These are phyloP conservation scores for Pemphredon lugubris DNA, from an alignment of 2,888 invertebrate genomes.

Conservation along the genomic window DNA sequence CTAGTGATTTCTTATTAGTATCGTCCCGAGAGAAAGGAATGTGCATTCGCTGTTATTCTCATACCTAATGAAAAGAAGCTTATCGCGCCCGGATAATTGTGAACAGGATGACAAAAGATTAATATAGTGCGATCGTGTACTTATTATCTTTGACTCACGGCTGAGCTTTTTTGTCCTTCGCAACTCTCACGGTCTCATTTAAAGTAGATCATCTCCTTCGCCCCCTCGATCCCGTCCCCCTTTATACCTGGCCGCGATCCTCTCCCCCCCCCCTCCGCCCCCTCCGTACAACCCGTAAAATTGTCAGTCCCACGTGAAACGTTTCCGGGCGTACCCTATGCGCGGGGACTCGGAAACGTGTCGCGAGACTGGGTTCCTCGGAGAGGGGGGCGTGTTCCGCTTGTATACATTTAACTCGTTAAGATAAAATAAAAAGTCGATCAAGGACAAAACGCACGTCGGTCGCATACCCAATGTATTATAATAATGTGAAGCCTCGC, in stretches of 20 bases:
- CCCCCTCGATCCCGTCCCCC: neutral
- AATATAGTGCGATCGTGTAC: constrained; percentile 18
- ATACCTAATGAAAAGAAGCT: neutral
- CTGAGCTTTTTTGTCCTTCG: constrained; percentile 15
- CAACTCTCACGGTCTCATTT: constrained; percentile 31
- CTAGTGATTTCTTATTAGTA: too few species aligned
- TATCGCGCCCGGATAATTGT: neutral
- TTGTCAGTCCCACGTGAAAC: neutral
- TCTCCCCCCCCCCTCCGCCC: too few species aligned
- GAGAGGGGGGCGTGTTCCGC: neutral
- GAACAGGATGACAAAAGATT: too few species aligned
- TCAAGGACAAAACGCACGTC: constrained; percentile 3
- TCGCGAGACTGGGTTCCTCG: neutral
- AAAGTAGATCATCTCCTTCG: neutral
- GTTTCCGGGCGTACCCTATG: too few species aligned
- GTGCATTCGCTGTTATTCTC: too few species aligned
- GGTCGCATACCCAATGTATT: constrained; percentile 26
- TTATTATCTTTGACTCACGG: constrained; percentile 32
- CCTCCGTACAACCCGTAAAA: neutral
- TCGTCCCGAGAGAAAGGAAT: too few species aligned
- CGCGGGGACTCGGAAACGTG: too few species aligned
- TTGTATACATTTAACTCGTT: constrained; percentile 5
- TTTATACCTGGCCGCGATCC: too few species aligned
- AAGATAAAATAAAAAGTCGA: constrained; percentile 5
- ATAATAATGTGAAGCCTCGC: constrained; percentile 71